These are phyloP conservation scores for Noctuana brunneofusca DNA, from an alignment of 2,888 invertebrate species.

Conservation along the genomic window DNA sequence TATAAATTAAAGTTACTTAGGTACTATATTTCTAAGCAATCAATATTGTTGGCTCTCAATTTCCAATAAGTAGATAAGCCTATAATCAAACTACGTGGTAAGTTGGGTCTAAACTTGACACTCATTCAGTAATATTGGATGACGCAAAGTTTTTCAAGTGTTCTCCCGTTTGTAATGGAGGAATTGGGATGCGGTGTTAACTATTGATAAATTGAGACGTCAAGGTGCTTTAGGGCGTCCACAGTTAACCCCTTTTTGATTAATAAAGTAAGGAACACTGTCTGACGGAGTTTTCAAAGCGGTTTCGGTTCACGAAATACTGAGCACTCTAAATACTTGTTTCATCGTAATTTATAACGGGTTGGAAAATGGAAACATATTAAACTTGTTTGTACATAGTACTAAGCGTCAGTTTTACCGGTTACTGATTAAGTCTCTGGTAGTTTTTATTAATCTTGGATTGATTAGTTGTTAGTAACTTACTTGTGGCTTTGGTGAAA, in stretches of 20 bases:
- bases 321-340: neutral
- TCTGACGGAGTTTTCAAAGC: slow-evolving; percentile 18
- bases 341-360: neutral
- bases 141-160: slow-evolving; percentile 28
- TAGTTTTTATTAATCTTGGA: too few relatives aligned
- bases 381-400: too few relatives aligned
- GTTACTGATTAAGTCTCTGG: too few relatives aligned
- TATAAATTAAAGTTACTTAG: neutral
- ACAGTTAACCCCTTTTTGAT: slow-evolving; percentile 23
- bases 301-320: slow-evolving; percentile 3
- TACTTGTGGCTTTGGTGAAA: too few relatives aligned
- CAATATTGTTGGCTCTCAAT: neutral
- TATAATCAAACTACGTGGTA: neutral
- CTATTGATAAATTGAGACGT: slow-evolving; percentile 34
- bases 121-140: slow-evolving; percentile 31
- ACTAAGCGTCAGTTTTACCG: too few relatives aligned
- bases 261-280: slow-evolving; percentile 12
- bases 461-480: too few relatives aligned
- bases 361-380: neutral
- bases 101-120: slow-evolving; percentile 22
- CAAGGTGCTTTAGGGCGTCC: slow-evolving; percentile 12
- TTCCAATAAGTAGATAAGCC: slow-evolving; percentile 21
- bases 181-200: slow-evolving; percentile 28
- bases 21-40: slow-evolving; percentile 1
- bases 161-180: slow-evolving; percentile 19